phyloP scores from a whole-genome alignment of 2,888 invertebrate species.

The Melitaea athalia region DNA sequence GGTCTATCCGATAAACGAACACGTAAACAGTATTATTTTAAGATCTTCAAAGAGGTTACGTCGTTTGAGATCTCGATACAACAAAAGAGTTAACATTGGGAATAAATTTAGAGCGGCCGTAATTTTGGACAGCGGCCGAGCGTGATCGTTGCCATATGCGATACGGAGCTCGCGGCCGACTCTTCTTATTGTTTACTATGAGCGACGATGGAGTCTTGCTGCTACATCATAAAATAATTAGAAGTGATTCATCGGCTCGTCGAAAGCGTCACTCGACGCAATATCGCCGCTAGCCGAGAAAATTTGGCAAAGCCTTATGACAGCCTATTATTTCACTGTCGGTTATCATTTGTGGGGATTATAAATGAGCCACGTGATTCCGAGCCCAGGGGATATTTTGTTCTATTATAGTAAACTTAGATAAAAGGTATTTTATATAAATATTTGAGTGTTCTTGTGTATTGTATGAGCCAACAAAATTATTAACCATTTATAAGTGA shows the following conservation, averaged over 20 bases:
- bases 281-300: conserved; percentile 58
- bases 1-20: conserved; percentile 49
- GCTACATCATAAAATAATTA: conserved; percentile 74
- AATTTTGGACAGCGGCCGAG: conserved; percentile 64
- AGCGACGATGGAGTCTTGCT: conserved; percentile 33
- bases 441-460: background rate
- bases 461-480: background rate
- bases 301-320: conserved; percentile 77
- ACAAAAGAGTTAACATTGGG: conserved; percentile 69
- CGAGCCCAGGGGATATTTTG: conserved; percentile 3
- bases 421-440: background rate
- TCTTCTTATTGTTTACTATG: conserved; percentile 34
- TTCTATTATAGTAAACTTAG: conserved; percentile 13
- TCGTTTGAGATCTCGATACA: conserved; percentile 58
- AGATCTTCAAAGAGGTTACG: conserved; percentile 70
- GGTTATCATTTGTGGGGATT: conserved; percentile 66
- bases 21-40: conserved; percentile 68
- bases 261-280: conserved; percentile 66
- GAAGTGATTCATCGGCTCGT: conserved; percentile 69
- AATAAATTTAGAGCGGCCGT: conserved; percentile 63
- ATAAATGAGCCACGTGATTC: conserved; percentile 68
- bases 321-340: conserved; percentile 78
- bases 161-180: conserved; percentile 27
- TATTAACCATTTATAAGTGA: background rate
- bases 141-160: conserved; percentile 51